A percentile compares a stretch with the other conserved stretches of the same genome.
phyloP scores from a whole-genome alignment of 2,888 invertebrate genomes.

The Agrilus mali region DNA sequence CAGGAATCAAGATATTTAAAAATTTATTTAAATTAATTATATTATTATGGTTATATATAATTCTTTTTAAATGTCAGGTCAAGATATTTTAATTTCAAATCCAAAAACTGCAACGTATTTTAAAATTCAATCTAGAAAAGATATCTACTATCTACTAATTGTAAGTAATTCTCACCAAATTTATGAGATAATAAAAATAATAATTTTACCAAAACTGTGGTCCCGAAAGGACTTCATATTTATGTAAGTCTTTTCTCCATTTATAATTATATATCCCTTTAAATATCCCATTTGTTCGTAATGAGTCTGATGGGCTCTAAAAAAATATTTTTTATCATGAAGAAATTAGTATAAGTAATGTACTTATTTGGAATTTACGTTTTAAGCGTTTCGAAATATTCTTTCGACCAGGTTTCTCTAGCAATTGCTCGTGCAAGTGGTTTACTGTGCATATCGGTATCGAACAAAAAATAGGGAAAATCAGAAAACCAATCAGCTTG shows the following conservation, averaged over 20 bases:
- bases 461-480: slow-evolving; percentile 57
- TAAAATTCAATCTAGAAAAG: too few species aligned
- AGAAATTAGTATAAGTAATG: too few species aligned
- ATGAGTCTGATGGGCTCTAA: slow-evolving; percentile 64
- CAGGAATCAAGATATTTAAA: background rate
- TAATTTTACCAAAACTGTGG: slow-evolving; percentile 57
- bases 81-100: too few species aligned
- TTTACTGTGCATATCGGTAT: slow-evolving; percentile 52
- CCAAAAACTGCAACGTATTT: too few species aligned
- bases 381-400: slow-evolving; percentile 52
- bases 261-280: slow-evolving; percentile 45
- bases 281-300: slow-evolving; percentile 70
- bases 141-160: too few species aligned
- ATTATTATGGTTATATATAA: too few species aligned
- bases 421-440: slow-evolving; percentile 62
- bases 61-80: too few species aligned
- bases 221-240: slow-evolving; percentile 60
- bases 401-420: slow-evolving; percentile 56
- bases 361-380: too few species aligned
- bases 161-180: too few species aligned
- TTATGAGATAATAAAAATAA: background rate
- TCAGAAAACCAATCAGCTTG: slow-evolving; percentile 50
- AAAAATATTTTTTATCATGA: slow-evolving; percentile 10
- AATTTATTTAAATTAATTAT: background rate
- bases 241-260: slow-evolving; percentile 35